Conservation (phyloP, 2,888 invertebrate species). For the Drosophila tanythrix region DNA sequence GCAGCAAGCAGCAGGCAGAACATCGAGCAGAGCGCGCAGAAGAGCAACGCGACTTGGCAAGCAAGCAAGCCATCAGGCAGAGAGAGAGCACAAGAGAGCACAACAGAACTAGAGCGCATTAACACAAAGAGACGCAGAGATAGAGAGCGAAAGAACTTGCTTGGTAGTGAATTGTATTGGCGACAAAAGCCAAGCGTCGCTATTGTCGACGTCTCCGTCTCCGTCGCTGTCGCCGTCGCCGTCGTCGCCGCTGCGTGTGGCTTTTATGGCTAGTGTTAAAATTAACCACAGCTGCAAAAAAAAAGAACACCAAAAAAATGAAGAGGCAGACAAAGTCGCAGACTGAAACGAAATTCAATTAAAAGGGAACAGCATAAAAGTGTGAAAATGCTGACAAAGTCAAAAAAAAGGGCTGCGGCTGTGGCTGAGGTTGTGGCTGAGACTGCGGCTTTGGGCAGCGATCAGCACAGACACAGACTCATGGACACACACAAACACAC, state of each 20-base stretch:
- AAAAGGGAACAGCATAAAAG: constrained; percentile 73
- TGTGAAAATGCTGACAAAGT: constrained; percentile 72
- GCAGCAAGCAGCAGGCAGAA: constrained; percentile 45
- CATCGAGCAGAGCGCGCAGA: constrained; percentile 42
- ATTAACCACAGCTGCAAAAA: constrained; percentile 69
- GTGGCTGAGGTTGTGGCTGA: constrained; percentile 23
- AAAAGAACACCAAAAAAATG: constrained; percentile 31
- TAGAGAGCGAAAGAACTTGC: constrained; percentile 44
- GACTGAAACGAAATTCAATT: constrained; percentile 75
- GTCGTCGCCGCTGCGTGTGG: constrained; percentile 57
- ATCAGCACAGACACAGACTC: constrained; percentile 41
- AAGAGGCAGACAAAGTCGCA: constrained; percentile 57
- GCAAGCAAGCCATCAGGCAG: constrained; percentile 35
- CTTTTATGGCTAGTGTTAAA: constrained; percentile 79
- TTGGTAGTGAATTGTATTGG: constrained; percentile 56
- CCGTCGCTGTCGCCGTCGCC: constrained; percentile 1
- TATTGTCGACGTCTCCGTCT: constrained; percentile 23
- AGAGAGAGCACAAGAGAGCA: constrained; percentile 8
- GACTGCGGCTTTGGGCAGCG: constrained; percentile 48
- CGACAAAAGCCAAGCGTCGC: constrained; percentile 65
- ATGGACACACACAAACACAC: constrained; percentile 15
- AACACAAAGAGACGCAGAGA: constrained; percentile 12
- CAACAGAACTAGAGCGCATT: constrained; percentile 22
- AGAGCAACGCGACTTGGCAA: constrained; percentile 53
- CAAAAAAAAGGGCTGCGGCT: constrained; percentile 54